Evolutionary conservation across 2,113 vertebrate genomes (phyloP).

Genomic region (Phaethon lepturus): DNA sequence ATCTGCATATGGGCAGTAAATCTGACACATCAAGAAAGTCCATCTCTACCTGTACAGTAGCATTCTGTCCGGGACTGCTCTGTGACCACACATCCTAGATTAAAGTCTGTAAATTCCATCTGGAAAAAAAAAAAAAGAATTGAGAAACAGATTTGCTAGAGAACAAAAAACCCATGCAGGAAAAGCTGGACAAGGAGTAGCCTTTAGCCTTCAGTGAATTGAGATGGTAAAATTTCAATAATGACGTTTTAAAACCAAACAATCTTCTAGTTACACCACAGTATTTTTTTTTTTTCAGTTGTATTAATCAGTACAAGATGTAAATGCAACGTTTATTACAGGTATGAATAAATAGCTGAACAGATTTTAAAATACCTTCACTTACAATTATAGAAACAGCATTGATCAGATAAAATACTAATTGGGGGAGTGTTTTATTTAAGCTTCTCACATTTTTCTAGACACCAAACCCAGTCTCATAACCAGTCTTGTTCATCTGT

Average conservation of each 20-base stretch:
- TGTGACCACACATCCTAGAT: not conserved
- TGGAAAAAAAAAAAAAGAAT: not conserved
- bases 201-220: not conserved
- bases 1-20: not conserved
- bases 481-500: not conserved
- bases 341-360: slow-evolving; percentile 1
- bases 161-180: not conserved
- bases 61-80: not conserved
- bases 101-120: not conserved
- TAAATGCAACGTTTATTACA: slow-evolving; percentile 2
- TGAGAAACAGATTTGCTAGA: not conserved
- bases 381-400: not conserved
- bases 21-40: not conserved
- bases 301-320: not conserved
- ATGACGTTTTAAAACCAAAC: not conserved
- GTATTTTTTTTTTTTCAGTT: not conserved
- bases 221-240: not conserved
- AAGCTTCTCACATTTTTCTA: not conserved
- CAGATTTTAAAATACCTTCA: not conserved
- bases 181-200: not conserved
- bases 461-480: not conserved
- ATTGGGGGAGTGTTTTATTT: not conserved
- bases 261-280: not conserved
- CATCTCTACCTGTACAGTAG: not conserved
- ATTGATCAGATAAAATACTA: not conserved